phyloP scores from a whole-genome alignment of 2,113 vertebrate species.

The Alethe castanea region DNA sequence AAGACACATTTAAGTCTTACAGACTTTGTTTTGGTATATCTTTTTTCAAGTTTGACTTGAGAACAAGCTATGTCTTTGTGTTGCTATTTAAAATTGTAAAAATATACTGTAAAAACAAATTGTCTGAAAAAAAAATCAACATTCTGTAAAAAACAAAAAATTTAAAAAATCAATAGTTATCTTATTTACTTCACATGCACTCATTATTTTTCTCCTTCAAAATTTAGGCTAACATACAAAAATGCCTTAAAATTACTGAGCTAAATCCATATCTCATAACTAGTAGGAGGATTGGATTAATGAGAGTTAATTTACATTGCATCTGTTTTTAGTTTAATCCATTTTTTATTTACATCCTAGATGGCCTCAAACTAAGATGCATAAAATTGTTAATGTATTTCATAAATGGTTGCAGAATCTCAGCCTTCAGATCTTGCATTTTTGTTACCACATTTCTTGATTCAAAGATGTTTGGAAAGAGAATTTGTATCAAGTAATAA shows the following conservation, averaged over 20 bases:
- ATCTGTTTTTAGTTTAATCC: slow-evolving; percentile 17
- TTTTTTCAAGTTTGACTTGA: slow-evolving; percentile 6
- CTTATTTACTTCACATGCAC: background rate
- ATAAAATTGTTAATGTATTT: slow-evolving; percentile 3
- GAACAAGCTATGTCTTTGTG: background rate
- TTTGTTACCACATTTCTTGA: background rate
- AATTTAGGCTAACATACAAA: background rate
- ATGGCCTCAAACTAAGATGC: background rate
- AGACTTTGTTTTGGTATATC: background rate
- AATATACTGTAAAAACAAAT: background rate
- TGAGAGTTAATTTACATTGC: background rate
- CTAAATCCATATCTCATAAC: background rate
- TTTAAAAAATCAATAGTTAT: background rate
- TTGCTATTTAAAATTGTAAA: background rate
- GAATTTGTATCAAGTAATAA: background rate
- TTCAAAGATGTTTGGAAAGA: background rate
- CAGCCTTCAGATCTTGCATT: background rate
- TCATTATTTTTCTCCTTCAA: background rate
- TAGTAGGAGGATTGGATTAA: background rate
- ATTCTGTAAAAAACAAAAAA: background rate
- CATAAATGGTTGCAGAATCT: background rate
- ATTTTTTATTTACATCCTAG: slow-evolving; percentile 10
- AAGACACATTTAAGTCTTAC: background rate
- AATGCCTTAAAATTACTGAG: background rate
- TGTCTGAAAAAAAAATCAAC: background rate